phyloP scores from a whole-genome alignment of 1,140 invertebrate genomes.

The Ooceraea biroi region DNA sequence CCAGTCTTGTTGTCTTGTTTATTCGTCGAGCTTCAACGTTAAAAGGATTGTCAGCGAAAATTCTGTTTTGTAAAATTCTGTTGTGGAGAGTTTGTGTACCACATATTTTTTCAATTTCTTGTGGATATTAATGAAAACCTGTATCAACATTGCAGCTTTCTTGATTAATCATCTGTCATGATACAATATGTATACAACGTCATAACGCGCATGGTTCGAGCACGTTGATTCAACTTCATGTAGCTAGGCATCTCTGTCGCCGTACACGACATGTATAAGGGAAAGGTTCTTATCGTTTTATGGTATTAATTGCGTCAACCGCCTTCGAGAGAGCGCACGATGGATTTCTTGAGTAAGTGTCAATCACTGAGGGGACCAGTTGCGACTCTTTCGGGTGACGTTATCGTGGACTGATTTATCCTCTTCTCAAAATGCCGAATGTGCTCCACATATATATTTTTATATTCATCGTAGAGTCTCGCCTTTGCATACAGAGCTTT shows the following conservation, averaged over 20 bases:
- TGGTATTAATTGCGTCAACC: neutral
- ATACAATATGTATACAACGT: too few species aligned
- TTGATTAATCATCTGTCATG: too few species aligned
- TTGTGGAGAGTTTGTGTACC: too few species aligned
- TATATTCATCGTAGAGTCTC: neutral
- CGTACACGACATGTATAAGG: neutral
- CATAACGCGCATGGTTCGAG: too few species aligned
- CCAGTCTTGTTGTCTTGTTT: neutral
- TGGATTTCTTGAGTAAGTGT: slow-evolving; percentile 30
- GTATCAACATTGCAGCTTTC: too few species aligned
- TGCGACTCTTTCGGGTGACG: neutral
- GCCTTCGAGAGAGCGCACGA: neutral
- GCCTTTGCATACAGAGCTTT: too few species aligned
- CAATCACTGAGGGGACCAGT: neutral
- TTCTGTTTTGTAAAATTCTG: too few species aligned
- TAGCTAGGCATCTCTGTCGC: too few species aligned
- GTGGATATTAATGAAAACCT: too few species aligned
- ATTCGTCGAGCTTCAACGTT: neutral
- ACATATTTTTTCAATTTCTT: too few species aligned
- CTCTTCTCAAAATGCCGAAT: neutral
- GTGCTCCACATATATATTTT: neutral
- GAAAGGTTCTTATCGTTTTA: neutral
- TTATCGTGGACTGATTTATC: neutral
- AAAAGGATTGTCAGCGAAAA: too few species aligned
- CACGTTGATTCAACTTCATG: too few species aligned